Conservation (phyloP, 1,140 invertebrate genomes). For the Asobara japonica region DNA sequence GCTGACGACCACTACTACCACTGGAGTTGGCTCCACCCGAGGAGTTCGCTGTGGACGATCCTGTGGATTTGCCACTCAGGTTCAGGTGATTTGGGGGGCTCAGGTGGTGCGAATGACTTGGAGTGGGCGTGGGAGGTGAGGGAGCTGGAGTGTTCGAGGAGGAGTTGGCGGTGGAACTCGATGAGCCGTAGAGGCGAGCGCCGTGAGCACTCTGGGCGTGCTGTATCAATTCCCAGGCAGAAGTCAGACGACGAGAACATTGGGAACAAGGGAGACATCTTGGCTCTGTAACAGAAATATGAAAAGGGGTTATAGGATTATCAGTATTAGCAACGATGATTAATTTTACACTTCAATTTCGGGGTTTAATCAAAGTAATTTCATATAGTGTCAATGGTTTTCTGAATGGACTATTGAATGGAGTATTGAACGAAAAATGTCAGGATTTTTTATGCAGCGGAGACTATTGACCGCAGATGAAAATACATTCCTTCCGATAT, state of each 20-base stretch:
- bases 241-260: conserved; percentile 88
- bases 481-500: background rate
- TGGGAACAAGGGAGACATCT: conserved; percentile 93
- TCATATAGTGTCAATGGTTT: too few relatives aligned
- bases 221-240: conserved; percentile 93
- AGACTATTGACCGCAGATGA: background rate
- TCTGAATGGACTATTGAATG: too few relatives aligned
- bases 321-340: too few relatives aligned
- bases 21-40: conserved; percentile 56
- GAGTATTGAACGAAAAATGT: too few relatives aligned
- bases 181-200: conserved; percentile 87
- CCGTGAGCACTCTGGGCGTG: conserved; percentile 95
- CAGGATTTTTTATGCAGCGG: too few relatives aligned
- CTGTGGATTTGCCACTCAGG: conserved; percentile 61
- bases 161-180: conserved; percentile 60
- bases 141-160: conserved; percentile 62
- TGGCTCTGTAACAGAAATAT: conserved; percentile 85
- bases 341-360: too few relatives aligned
- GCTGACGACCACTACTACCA: conserved; percentile 57
- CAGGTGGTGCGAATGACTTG: conserved; percentile 58
- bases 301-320: conserved; percentile 12
- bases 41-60: conserved; percentile 59
- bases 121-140: conserved; percentile 62
- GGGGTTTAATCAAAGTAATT: too few relatives aligned
- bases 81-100: conserved; percentile 64